Base-by-base conservation (phyloP, 2,113 vertebrate species). In the Onychostruthus taczanowskii region DNA sequence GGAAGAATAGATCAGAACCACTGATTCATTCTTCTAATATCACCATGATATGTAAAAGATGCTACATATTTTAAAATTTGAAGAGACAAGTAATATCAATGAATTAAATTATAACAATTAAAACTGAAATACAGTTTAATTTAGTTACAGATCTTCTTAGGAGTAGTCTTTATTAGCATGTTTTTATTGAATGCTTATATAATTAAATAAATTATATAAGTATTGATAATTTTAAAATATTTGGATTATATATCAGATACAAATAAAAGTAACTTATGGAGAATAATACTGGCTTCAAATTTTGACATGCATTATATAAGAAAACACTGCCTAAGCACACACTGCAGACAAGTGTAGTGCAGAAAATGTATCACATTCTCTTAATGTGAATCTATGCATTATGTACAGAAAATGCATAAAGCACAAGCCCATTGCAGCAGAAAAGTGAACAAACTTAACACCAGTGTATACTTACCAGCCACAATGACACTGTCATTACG, bases 401-500 rank as follows among this genome's bases (percentile, higher is more conserved):
- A 97, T 55, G 85, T 91, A 96, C 83, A 96, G 47, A 93, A 96
- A 97, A 97, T 90, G 97, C 62, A 97, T 66, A 95, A 97, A 96
- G 95, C 33, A 28, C 91, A 94, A 85, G 79, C 79, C 92, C 90
- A 95, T 94, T 95, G 56, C 94, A 97, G 93, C 89, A 97, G 91
- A 95, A 95, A 94, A 96, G 94, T 91, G 89, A 97, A 97, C 64
- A 91, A 96, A 91, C 77, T 87, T 97, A 96, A 97, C 62, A 96
- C 91, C 97, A 97, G 89, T 74, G 94, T 94, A 94, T 90, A 97
- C 98, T 98, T 94, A 99, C 99, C 99, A 98, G 99, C 99, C 96
- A 99, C 99, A 94, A 99, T 99, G 98, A 99, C 99, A 97, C 98
- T 99, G 96, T 99, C 99, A 97, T 98, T 99, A 97, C 99, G 99